Evolutionary conservation across 2,797 vertebrate genomes (phyloP).

Genomic region (Protonibea diacanthus): DNA sequence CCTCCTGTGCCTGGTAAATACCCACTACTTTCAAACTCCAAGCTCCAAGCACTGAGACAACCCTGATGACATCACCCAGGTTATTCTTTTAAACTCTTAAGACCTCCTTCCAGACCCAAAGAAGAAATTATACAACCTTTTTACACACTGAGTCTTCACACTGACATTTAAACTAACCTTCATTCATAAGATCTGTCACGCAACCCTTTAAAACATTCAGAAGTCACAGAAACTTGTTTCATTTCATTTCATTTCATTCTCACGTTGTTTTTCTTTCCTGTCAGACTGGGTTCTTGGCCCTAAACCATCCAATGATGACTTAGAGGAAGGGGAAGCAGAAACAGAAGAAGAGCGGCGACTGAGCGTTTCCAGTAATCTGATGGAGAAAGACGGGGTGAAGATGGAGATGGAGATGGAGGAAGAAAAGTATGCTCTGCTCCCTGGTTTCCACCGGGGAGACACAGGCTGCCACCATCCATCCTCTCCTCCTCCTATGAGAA

Average conservation of each 20-base stretch:
- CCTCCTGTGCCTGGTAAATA: background rate
- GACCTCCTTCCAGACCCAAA: background rate
- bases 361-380: slow-evolving; percentile 49
- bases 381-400: slow-evolving; percentile 39
- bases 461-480: background rate
- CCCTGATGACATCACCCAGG: background rate
- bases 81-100: no score
- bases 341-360: slow-evolving; percentile 48
- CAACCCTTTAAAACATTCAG: slow-evolving; percentile 18
- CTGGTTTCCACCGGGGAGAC: slow-evolving; percentile 52
- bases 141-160: background rate
- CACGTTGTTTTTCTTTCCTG: background rate
- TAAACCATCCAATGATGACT: slow-evolving; percentile 70
- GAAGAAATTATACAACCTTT: background rate
- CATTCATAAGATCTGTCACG: background rate
- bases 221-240: slow-evolving; percentile 2
- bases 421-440: slow-evolving; percentile 56
- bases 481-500: slow-evolving; percentile 52
- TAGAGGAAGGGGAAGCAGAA: slow-evolving; percentile 53
- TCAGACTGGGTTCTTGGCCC: slow-evolving; percentile 83
- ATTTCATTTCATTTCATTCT: background rate
- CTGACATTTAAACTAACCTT: background rate
- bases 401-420: slow-evolving; percentile 66
- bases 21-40: background rate
- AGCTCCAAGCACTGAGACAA: background rate